Evolutionary conservation across 92 coral and sea anemone genomes (phyloP).

Genomic region (Umimayanthus kanabou): DNA sequence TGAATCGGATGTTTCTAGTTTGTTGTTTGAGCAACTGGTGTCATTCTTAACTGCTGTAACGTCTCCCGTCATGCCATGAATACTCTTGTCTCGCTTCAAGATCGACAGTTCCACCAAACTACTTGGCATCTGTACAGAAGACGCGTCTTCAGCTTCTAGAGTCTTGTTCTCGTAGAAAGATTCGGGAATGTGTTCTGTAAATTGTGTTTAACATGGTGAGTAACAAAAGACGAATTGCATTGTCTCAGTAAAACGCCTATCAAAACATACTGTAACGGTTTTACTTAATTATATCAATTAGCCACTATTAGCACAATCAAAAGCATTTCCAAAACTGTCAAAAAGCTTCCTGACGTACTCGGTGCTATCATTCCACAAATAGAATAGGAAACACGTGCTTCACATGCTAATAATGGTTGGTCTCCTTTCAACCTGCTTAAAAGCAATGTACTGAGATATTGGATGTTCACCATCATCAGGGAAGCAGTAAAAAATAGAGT

Average conservation of each 20-base stretch:
- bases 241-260: not conserved
- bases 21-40: not conserved
- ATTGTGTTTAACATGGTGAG: not conserved
- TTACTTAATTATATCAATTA: not conserved
- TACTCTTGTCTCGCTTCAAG: not conserved
- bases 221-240: not conserved
- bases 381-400: not conserved
- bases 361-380: not conserved
- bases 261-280: not conserved
- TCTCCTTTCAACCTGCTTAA: not conserved
- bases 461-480: not conserved
- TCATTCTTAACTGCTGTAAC: not conserved
- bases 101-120: constrained; percentile 13
- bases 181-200: constrained; percentile 40
- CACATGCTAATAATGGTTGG: not conserved
- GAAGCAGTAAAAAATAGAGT: not conserved
- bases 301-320: not conserved
- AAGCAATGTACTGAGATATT: not conserved
- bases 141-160: constrained; percentile 5
- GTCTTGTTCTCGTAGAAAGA: constrained; percentile 32
- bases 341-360: not conserved
- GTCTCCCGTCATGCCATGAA: not conserved
- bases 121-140: not conserved
- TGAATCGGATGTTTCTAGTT: not conserved
- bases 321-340: not conserved